Evolutionary conservation across 2,888 invertebrate genomes (phyloP).

Genomic region (Polydrusus tereticollis): DNA sequence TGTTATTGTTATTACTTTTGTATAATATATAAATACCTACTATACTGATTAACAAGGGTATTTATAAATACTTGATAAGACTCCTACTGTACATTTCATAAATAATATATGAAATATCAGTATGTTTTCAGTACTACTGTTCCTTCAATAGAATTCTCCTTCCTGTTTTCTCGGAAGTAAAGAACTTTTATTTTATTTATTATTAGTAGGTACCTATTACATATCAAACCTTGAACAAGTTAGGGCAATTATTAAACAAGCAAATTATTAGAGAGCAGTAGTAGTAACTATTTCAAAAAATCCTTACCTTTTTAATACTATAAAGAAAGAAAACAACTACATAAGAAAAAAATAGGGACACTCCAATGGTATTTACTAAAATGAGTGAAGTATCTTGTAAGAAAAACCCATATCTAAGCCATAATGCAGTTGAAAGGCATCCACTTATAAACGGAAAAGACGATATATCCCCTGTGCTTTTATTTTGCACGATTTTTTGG

Average conservation of each 20-base stretch:
- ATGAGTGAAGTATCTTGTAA: slow-evolving; percentile 80
- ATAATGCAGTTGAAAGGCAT: slow-evolving; percentile 81
- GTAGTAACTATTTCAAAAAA: slow-evolving; percentile 3
- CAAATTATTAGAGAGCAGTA: neutral
- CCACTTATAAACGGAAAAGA: slow-evolving; percentile 84
- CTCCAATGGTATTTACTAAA: slow-evolving; percentile 82
- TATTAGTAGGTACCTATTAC: too few relatives aligned
- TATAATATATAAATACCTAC: too few relatives aligned
- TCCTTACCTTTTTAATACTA: slow-evolving; percentile 76
- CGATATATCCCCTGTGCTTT: slow-evolving; percentile 82
- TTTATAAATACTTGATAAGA: too few relatives aligned
- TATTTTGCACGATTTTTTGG: slow-evolving; percentile 79
- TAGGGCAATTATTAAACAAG: neutral
- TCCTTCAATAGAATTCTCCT: too few relatives aligned
- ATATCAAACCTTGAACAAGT: too few relatives aligned
- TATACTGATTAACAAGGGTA: too few relatives aligned
- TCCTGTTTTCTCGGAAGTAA: too few relatives aligned
- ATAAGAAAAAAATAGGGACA: slow-evolving; percentile 79
- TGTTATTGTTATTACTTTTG: too few relatives aligned
- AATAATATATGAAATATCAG: too few relatives aligned
- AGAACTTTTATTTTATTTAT: too few relatives aligned
- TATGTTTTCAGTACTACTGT: too few relatives aligned
- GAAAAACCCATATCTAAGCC: slow-evolving; percentile 84
- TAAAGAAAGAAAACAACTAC: slow-evolving; percentile 79
- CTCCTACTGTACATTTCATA: too few relatives aligned